Evolutionary conservation across 2,888 invertebrate species (phyloP).

Genomic region (Catotricha subobsoleta): DNA sequence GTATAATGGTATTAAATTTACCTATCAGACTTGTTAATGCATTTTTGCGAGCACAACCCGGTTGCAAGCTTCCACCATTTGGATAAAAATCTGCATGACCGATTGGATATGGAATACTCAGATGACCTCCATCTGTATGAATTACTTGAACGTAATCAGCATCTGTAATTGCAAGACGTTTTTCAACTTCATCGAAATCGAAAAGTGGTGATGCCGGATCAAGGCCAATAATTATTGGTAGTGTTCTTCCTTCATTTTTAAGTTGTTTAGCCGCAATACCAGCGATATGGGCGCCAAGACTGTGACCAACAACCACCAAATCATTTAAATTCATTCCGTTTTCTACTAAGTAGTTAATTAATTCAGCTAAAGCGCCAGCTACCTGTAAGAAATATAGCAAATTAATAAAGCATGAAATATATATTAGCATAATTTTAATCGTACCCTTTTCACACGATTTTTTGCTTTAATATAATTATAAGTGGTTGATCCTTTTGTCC

Average conservation of each 20-base stretch:
- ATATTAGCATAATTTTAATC: background rate
- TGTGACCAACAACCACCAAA: background rate
- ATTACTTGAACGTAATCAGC: constrained; percentile 1
- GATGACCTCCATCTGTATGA: background rate
- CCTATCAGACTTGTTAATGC: background rate
- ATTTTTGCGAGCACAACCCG: background rate
- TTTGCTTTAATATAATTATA: background rate
- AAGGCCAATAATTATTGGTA: background rate
- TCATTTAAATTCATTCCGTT: background rate
- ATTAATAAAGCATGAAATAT: background rate
- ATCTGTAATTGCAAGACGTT: background rate
- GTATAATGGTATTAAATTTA: background rate
- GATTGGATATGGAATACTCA: background rate
- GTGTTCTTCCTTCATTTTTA: background rate
- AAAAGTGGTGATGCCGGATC: constrained; percentile 1
- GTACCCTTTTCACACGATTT: background rate
- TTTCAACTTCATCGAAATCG: background rate
- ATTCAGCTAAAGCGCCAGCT: background rate
- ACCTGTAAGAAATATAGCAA: background rate
- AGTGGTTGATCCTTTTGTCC: background rate
- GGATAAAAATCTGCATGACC: background rate
- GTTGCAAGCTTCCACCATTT: constrained; percentile 1
- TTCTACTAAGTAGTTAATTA: background rate
- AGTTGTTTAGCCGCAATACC: background rate
- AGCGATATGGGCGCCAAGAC: constrained; percentile 1